Percentiles rank a stretch among this genome's conserved stretches.
Conservation (phyloP, 2,888 invertebrate genomes). For the Hirudinaria manillensis region DNA sequence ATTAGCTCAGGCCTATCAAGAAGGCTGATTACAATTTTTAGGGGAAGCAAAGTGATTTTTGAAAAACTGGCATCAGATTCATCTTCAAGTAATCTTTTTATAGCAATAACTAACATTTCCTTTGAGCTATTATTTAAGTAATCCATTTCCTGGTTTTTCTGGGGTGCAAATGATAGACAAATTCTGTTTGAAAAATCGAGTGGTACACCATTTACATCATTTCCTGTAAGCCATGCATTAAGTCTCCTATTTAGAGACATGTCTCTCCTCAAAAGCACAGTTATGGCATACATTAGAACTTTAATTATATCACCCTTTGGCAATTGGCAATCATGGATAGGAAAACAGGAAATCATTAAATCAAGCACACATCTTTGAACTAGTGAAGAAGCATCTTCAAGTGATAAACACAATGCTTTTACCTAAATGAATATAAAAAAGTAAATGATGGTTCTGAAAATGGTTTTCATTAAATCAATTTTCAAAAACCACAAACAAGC, state of each 20-base stretch:
- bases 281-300: constrained; percentile 59
- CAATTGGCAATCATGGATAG: constrained; percentile 71
- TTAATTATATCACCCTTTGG: constrained; percentile 63
- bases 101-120: constrained; percentile 58
- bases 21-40: constrained; percentile 67
- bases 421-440: constrained; percentile 60
- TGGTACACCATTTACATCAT: constrained; percentile 55
- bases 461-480: background rate
- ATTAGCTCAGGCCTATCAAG: constrained; percentile 82
- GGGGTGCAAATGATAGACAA: background rate
- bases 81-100: constrained; percentile 53
- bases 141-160: constrained; percentile 33
- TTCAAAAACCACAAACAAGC: constrained; percentile 61
- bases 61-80: background rate
- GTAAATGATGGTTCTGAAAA: background rate
- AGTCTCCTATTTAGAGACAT: constrained; percentile 81
- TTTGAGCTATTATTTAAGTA: constrained; percentile 62
- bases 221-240: constrained; percentile 76
- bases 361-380: constrained; percentile 81
- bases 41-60: background rate
- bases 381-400: constrained; percentile 72
- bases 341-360: constrained; percentile 73
- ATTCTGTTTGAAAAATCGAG: background rate
- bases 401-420: constrained; percentile 66
- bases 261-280: constrained; percentile 70